Percentiles rank a stretch among this genome's conserved stretches.
Evolutionary conservation across 2,797 vertebrate species (phyloP).

Genomic region (Sitta carolinensis): DNA sequence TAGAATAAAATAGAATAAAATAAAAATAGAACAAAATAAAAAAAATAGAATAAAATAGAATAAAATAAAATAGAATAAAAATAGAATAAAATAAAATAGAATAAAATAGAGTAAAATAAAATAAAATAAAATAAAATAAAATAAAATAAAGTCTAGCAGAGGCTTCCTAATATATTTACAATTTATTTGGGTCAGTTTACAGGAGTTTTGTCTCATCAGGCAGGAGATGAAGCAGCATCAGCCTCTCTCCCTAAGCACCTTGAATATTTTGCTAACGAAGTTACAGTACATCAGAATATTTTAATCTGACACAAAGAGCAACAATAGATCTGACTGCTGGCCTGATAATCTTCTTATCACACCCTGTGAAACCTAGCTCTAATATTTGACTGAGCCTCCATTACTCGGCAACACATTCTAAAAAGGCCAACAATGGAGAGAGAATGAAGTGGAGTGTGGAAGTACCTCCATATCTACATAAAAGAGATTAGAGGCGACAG

Average conservation of each 20-base stretch:
- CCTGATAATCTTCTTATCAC: slow-evolving; percentile 81
- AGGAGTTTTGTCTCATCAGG: slow-evolving; percentile 65
- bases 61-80: neutral
- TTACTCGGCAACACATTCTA: slow-evolving; percentile 73
- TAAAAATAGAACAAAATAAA: no score
- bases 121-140: neutral
- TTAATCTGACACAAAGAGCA: slow-evolving; percentile 81
- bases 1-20: no score
- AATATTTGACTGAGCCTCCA: slow-evolving; percentile 77
- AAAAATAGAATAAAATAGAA: neutral
- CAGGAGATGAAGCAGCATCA: slow-evolving; percentile 28
- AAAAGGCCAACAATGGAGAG: slow-evolving; percentile 77
- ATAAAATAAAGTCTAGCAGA: neutral
- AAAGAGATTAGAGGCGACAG: slow-evolving; percentile 94
- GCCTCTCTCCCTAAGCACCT: slow-evolving; percentile 66
- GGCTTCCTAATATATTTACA: slow-evolving; percentile 35
- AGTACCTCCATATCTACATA: slow-evolving; percentile 91
- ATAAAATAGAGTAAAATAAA: no score
- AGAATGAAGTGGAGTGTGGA: slow-evolving; percentile 84
- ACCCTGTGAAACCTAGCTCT: slow-evolving; percentile 80
- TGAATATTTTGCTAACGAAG: slow-evolving; percentile 75
- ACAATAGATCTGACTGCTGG: slow-evolving; percentile 76
- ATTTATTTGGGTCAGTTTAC: slow-evolving; percentile 68
- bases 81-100: no score
- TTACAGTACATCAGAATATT: slow-evolving; percentile 78